phyloP scores from a whole-genome alignment of 2,113 vertebrate species.

The Taxidea taxus region DNA sequence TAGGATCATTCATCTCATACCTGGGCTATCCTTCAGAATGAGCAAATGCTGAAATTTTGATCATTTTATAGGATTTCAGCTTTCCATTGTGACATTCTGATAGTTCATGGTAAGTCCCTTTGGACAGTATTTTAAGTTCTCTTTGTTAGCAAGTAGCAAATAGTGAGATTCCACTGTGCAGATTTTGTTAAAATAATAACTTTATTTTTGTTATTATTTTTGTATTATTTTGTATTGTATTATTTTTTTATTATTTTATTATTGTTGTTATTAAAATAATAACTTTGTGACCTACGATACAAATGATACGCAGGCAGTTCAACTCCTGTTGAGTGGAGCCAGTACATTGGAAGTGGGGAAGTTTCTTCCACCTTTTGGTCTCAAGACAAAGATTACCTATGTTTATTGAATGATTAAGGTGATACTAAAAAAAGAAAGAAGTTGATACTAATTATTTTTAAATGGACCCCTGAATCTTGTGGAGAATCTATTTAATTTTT shows the following conservation, averaged over 20 bases:
- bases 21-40: neutral
- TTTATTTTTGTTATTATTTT: too few species aligned
- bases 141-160: constrained; percentile 41
- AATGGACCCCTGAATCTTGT: neutral
- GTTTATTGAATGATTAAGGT: neutral
- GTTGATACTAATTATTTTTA: constrained; percentile 21
- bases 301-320: neutral
- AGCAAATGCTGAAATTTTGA: neutral
- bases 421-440: neutral
- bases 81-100: neutral
- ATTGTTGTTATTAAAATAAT: constrained; percentile 2
- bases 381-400: neutral
- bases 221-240: too few species aligned
- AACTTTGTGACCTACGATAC: neutral
- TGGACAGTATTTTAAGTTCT: constrained; percentile 38
- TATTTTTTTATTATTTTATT: too few species aligned
- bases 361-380: neutral
- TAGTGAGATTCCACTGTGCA: neutral
- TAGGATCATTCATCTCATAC: neutral
- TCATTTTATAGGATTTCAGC: neutral
- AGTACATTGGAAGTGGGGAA: neutral
- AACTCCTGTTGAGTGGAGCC: neutral
- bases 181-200: constrained; percentile 34
- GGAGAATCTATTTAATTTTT: neutral
- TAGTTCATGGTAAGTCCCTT: constrained; percentile 27